A percentile compares a stretch with the other conserved stretches of the same genome.
These are phyloP conservation scores for Tapirus indicus DNA, from an alignment of 2,797 vertebrate genomes.

Conservation along the genomic window DNA sequence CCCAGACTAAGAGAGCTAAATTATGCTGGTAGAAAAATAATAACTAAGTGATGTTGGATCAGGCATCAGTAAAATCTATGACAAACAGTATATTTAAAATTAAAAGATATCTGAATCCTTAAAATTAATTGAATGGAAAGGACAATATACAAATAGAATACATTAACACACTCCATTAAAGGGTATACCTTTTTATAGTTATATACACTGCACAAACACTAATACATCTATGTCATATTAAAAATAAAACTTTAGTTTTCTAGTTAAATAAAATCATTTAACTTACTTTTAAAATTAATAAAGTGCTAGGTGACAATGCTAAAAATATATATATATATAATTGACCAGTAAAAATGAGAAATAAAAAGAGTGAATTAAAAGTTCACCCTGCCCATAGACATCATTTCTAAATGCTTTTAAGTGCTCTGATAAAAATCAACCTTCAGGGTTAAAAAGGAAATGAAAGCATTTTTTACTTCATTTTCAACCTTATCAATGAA, in stretches of 20 bases:
- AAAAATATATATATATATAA: conserved; percentile 18
- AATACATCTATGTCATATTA: not conserved
- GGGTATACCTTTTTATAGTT: not conserved
- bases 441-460: conserved; percentile 79
- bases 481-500: conserved; percentile 86
- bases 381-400: conserved; percentile 69
- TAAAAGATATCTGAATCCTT: not conserved
- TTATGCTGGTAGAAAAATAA: not conserved
- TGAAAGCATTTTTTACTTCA: conserved; percentile 82
- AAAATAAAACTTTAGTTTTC: not conserved
- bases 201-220: not conserved
- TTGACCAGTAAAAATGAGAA: conserved; percentile 51
- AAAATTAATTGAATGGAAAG: not conserved
- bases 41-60: not conserved
- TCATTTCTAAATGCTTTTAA: conserved; percentile 82
- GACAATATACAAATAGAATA: not conserved
- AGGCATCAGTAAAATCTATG: not conserved
- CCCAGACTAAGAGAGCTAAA: not conserved
- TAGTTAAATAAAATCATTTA: not conserved
- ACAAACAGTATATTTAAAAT: not conserved
- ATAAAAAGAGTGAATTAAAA: conserved; percentile 71
- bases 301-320: not conserved
- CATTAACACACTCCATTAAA: not conserved
- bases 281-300: conserved; percentile 45
- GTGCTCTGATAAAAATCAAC: conserved; percentile 86